Conservation (phyloP, 2,113 vertebrate genomes). For the Camelus dromedarius region DNA sequence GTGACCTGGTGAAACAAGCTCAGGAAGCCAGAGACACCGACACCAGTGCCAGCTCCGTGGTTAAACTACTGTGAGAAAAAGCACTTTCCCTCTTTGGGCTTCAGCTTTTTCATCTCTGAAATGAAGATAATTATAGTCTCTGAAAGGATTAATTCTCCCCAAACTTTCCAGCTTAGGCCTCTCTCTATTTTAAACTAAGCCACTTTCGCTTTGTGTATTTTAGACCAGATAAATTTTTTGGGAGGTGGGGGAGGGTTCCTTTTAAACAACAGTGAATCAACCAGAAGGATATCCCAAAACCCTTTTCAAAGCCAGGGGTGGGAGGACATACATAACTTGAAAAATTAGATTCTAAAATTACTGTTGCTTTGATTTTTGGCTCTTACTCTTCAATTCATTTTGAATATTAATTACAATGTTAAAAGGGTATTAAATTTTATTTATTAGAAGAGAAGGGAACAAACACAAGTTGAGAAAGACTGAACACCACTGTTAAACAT, state of each 20-base stretch:
- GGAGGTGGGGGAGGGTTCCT: background rate
- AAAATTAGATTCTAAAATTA: conserved; percentile 57
- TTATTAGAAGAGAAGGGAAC: background rate
- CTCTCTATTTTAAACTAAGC: conserved; percentile 5
- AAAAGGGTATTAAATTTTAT: conserved; percentile 23
- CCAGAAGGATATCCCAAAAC: background rate
- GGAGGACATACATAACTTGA: background rate
- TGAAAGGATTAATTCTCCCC: conserved; percentile 1
- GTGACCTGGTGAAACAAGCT: background rate
- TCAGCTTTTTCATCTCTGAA: conserved; percentile 49
- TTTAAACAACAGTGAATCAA: conserved; percentile 37
- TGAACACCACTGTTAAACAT: background rate
- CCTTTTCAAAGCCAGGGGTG: background rate
- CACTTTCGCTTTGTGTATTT: conserved; percentile 7
- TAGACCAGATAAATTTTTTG: background rate
- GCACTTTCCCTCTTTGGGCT: background rate
- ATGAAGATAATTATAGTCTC: background rate
- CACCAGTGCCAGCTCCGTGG: background rate
- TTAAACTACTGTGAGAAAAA: conserved; percentile 23
- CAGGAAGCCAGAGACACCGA: background rate
- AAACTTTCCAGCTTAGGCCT: conserved; percentile 5
- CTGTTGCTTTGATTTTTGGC: background rate
- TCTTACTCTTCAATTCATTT: conserved; percentile 40
- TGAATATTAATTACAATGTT: conserved; percentile 33
- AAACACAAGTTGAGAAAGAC: background rate